These are phyloP conservation scores for Chloropsis hardwickii DNA, from an alignment of 2,113 vertebrate species.

Conservation along the genomic window DNA sequence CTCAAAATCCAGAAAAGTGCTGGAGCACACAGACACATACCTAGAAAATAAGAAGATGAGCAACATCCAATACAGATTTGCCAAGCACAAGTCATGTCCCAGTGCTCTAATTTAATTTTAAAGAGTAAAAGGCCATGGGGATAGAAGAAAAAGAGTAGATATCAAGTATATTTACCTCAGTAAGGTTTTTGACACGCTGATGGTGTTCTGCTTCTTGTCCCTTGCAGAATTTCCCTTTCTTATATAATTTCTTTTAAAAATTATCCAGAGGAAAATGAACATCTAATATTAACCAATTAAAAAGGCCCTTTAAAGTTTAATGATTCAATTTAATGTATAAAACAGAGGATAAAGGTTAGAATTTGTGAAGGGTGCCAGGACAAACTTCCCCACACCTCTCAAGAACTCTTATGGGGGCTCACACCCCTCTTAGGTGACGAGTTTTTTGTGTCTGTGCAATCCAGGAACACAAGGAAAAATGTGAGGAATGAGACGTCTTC, in stretches of 20 bases:
- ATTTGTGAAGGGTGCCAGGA: neutral
- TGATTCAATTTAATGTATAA: neutral
- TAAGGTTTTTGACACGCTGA: neutral
- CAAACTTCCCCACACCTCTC: neutral
- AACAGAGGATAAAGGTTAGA: neutral
- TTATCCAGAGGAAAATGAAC: neutral
- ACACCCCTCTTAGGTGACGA: accelerated
- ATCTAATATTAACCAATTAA: neutral
- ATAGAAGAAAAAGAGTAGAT: neutral
- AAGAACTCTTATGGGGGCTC: neutral
- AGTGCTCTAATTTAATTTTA: neutral
- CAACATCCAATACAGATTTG: neutral
- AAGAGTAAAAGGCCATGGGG: neutral
- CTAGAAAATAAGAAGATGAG: neutral
- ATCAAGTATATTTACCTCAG: neutral
- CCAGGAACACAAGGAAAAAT: neutral
- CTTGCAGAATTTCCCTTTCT: neutral
- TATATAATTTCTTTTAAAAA: neutral
- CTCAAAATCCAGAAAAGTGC: neutral
- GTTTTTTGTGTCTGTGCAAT: neutral
- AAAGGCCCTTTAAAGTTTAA: neutral
- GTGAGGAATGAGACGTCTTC: neutral
- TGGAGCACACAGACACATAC: neutral
- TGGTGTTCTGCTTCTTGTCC: neutral
- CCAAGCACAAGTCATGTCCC: neutral